Evolutionary conservation across 2,113 vertebrate genomes (phyloP), one percentile per base, ranked within the genome.

Genomic region (Globicephala melas): DNA sequence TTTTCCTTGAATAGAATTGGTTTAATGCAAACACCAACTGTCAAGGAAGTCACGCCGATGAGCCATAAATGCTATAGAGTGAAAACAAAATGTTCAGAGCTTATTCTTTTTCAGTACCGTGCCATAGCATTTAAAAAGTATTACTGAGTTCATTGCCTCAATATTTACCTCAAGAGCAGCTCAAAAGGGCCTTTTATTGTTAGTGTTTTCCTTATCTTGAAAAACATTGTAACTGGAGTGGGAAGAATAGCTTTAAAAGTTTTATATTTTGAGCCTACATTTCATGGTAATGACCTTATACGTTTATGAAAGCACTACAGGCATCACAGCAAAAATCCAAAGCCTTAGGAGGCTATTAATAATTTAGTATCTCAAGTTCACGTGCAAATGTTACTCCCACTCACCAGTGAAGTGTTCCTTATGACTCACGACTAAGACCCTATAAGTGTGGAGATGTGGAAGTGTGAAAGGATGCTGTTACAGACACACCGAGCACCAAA

Each of bases 381-480:
- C n/a, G n/a, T 88, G 90, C 80, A 68, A 95, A 96, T 76, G 73
- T 77, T 97, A 97, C 92, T 97, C 92, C 44, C 73, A 95, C 58
- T 93, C 97, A 80, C 92, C 25, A 91, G 89, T 80, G 93, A 97
- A 89, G 50, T 93, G 79, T 95, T 97, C 83, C 36, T 62, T 94
- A 70, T 96, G 96, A 96, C 31, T 96, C 86, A 95, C 90, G 94
- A 96, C 88, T 96, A 94, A 96, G 97, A 92, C 89, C 87, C 96
- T 95, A 80, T 97, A 95, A 84, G 63, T 73, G 74, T 86, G 90
- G 87, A 90, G 53, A 76, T 36, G 70, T 1, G 13, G 41, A 93
- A 65, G 96, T 90, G 87, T 77, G 92, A 95, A 96, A 76, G 53
- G 25, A 33, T 31, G 82, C 89, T 97, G 26, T 94, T 86, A 84